Percentiles rank a stretch among this genome's conserved stretches.
Conservation (phyloP, 1,140 invertebrate species). For the Papilio machaon region DNA sequence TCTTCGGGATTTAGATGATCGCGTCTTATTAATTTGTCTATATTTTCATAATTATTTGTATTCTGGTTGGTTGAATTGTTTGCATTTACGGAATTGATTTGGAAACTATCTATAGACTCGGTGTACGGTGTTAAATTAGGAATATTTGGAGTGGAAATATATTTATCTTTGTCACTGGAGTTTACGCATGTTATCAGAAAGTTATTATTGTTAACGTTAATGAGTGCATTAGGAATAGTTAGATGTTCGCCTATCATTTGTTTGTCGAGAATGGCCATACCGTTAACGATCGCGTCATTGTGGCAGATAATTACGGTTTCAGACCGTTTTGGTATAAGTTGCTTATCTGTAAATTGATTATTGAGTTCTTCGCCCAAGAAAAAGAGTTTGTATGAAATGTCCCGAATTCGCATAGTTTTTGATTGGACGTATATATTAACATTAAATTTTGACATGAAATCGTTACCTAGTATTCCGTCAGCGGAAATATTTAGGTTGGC, state of each 20-base stretch:
- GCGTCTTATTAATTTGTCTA: conserved; percentile 38
- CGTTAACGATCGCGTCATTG: conserved; percentile 27
- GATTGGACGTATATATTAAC: conserved; percentile 48
- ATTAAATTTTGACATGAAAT: conserved; percentile 55
- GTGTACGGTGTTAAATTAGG: neutral
- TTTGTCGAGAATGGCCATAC: conserved; percentile 43
- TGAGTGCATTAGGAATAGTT: conserved; percentile 45
- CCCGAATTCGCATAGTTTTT: conserved; percentile 47
- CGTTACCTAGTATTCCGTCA: conserved; percentile 53
- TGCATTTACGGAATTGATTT: neutral
- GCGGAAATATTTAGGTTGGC: conserved; percentile 49
- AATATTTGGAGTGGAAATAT: conserved; percentile 1
- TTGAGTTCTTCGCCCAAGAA: conserved; percentile 40
- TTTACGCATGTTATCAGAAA: neutral
- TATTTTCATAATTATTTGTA: neutral
- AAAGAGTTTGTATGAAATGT: conserved; percentile 47
- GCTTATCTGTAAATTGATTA: conserved; percentile 33
- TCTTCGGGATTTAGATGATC: conserved; percentile 46
- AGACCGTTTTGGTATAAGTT: conserved; percentile 41
- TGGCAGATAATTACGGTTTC: conserved; percentile 49
- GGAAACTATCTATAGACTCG: neutral
- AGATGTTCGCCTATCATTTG: conserved; percentile 44
- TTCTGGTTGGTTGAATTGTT: neutral
- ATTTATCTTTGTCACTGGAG: neutral
- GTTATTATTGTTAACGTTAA: conserved; percentile 40